Evolutionary conservation across 2,797 vertebrate species (phyloP).

Genomic region (Poecile montanus): DNA sequence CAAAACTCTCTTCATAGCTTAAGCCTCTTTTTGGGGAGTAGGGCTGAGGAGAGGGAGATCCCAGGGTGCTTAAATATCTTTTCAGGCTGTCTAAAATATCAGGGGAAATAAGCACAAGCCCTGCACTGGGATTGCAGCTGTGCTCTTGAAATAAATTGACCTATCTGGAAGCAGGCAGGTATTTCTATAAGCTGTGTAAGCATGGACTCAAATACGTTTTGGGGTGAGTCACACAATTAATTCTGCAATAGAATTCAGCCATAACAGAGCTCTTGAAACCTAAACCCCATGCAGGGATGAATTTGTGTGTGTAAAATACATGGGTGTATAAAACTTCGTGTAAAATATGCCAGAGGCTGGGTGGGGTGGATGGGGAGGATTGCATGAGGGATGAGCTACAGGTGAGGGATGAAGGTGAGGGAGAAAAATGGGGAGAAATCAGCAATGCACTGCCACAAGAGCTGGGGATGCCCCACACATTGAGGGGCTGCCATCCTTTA

Average conservation of each 20-base stretch:
- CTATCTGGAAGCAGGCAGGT: background rate
- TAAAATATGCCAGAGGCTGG: background rate
- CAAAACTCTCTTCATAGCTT: constrained; percentile 40
- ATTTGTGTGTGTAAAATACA: background rate
- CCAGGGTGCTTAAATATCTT: constrained; percentile 70
- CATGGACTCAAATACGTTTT: background rate
- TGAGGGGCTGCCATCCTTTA: fast-evolving
- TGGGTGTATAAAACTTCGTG: fast-evolving
- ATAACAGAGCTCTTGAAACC: background rate
- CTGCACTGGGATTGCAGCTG: constrained; percentile 42
- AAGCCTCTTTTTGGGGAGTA: background rate
- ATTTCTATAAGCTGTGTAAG: background rate
- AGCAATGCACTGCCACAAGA: too few relatives aligned
- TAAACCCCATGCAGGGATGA: background rate
- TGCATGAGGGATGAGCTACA: fast-evolving
- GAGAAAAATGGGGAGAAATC: background rate
- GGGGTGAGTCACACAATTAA: background rate
- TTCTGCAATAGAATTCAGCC: background rate
- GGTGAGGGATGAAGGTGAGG: background rate
- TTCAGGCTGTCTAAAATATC: constrained; percentile 67
- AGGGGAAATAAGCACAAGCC: constrained; percentile 73
- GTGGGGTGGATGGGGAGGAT: too few relatives aligned
- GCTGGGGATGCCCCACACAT: fast-evolving
- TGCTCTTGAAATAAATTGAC: constrained; percentile 16
- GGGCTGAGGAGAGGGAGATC: constrained; percentile 29